Conservation (phyloP, 1,140 invertebrate species). For the Apis florea region DNA sequence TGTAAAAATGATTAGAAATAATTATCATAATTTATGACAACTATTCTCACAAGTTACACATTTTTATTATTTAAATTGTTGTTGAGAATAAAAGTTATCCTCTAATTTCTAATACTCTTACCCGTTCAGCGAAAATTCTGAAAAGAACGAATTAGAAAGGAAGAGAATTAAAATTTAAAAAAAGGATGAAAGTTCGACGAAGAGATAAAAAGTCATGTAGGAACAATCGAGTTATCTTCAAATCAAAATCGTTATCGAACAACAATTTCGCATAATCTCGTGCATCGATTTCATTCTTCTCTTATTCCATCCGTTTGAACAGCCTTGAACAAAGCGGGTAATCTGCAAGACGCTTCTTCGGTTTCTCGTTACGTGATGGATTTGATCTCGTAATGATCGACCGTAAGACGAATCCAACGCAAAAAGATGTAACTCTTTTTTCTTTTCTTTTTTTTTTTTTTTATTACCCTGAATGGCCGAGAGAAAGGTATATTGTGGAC, state of each 20-base stretch:
- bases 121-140: no score
- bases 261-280: not conserved
- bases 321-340: slow-evolving; percentile 23
- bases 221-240: not conserved
- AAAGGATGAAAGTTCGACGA: no score
- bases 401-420: slow-evolving; percentile 17
- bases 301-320: not conserved
- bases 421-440: not conserved
- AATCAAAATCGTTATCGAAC: not conserved
- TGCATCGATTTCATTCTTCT: not conserved
- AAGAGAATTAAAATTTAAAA: no score
- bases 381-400: slow-evolving; percentile 21
- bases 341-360: slow-evolving; percentile 16
- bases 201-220: not conserved
- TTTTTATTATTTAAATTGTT: not conserved
- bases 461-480: slow-evolving; percentile 13
- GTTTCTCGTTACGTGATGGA: slow-evolving; percentile 37
- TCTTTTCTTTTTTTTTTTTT: not conserved
- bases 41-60: not conserved
- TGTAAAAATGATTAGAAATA: not conserved
- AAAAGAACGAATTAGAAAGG: no score
- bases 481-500: slow-evolving; percentile 19
- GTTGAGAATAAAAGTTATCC: no score
- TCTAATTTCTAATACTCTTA: no score
- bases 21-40: not conserved